Conservation (phyloP, 2,888 invertebrate genomes). For the Azorinus chamasolen region DNA sequence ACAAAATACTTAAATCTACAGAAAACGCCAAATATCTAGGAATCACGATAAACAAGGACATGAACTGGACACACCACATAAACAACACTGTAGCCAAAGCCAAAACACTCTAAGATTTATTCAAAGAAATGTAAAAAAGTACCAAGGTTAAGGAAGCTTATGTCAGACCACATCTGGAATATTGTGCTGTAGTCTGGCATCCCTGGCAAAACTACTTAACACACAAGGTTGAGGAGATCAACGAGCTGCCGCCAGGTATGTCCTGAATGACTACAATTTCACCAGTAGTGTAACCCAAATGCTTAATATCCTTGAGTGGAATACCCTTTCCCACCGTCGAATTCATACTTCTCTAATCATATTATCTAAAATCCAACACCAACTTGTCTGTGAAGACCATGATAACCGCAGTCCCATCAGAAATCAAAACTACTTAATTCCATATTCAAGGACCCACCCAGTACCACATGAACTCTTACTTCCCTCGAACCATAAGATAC, state of each 20-base stretch:
- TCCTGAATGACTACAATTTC: constrained; percentile 7
- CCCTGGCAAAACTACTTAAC: constrained; percentile 17
- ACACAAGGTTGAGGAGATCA: constrained; percentile 13
- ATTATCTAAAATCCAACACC: constrained; percentile 11
- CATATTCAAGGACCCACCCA: constrained; percentile 17
- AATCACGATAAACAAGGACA: too few species aligned
- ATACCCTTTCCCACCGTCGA: constrained; percentile 5
- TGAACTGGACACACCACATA: too few species aligned
- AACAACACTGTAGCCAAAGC: constrained; percentile 16
- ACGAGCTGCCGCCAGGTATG: constrained; percentile 27
- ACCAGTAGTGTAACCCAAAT: constrained; percentile 19
- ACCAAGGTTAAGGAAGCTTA: constrained; percentile 15
- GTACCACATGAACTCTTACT: constrained; percentile 18
- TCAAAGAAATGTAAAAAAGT: constrained; percentile 16
- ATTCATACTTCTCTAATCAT: constrained; percentile 2
- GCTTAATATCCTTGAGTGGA: constrained; percentile 13
- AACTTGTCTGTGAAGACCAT: constrained; percentile 7
- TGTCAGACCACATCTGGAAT: constrained; percentile 24
- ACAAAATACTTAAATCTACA: constrained; percentile 7
- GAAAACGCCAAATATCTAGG: too few species aligned
- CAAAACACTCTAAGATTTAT: constrained; percentile 13
- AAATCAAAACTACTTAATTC: constrained; percentile 18
- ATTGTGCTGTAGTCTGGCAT: constrained; percentile 13
- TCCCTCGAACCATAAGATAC: constrained; percentile 13
- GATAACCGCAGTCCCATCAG: constrained; percentile 5